These are phyloP conservation scores for Gopherus evgoodei DNA, from an alignment of 2,113 vertebrate species.

Conservation along the genomic window DNA sequence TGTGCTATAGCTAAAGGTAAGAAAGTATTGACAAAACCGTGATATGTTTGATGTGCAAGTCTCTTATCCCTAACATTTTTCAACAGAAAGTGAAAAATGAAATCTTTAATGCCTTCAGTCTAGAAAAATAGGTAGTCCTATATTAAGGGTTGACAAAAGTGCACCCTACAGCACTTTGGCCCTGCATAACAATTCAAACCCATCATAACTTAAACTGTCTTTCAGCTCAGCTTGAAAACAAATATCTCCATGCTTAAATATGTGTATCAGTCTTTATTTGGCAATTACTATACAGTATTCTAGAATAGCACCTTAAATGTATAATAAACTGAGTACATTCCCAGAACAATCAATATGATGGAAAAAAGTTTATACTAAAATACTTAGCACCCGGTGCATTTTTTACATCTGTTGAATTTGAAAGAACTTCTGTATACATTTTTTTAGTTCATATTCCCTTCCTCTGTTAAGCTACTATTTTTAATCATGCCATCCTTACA, in stretches of 20 bases:
- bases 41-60: constrained; percentile 35
- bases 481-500: constrained; percentile 64
- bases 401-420: constrained; percentile 16
- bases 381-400: background rate
- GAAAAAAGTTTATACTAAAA: constrained; percentile 28
- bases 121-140: constrained; percentile 43
- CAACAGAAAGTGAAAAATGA: constrained; percentile 25
- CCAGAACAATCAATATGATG: background rate
- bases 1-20: constrained; percentile 55
- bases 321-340: background rate
- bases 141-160: constrained; percentile 31
- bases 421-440: constrained; percentile 24
- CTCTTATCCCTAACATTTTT: constrained; percentile 46
- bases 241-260: background rate
- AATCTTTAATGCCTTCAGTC: constrained; percentile 13
- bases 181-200: constrained; percentile 39
- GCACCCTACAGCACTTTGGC: background rate
- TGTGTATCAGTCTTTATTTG: background rate
- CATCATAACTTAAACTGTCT: constrained; percentile 42
- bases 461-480: constrained; percentile 61
- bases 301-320: background rate
- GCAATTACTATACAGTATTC: background rate
- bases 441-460: constrained; percentile 9
- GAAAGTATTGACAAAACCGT: constrained; percentile 37
- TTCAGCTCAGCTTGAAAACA: constrained; percentile 33